A percentile compares a stretch with the other conserved stretches of the same genome.
Conservation (phyloP, 2,113 vertebrate genomes). For the Platichthys flesus region DNA sequence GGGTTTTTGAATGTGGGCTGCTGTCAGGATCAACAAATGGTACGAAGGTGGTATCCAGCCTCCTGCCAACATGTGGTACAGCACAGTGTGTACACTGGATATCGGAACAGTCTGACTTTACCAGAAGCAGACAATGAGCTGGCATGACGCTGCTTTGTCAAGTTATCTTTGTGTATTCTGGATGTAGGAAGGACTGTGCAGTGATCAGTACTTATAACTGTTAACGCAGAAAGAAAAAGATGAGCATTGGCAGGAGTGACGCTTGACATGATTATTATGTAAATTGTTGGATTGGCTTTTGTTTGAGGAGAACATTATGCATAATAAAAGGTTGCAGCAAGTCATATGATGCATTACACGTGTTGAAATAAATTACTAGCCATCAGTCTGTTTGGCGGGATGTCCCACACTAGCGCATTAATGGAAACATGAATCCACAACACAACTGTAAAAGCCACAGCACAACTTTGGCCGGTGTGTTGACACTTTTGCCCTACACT, state of each 20-base stretch:
- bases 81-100: conserved; percentile 5
- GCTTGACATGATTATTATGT: not conserved
- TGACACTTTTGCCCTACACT: not conserved
- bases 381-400: not conserved
- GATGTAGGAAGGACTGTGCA: not conserved
- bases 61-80: conserved; percentile 13
- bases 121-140: conserved; percentile 16
- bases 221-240: not conserved
- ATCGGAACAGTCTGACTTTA: conserved; percentile 17
- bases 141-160: not conserved
- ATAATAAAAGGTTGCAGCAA: not conserved
- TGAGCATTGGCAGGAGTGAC: not conserved
- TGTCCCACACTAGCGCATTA: no score
- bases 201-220: not conserved
- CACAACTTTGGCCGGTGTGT: not conserved
- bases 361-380: not conserved
- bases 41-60: conserved; percentile 22
- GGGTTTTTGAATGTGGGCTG: conserved; percentile 37
- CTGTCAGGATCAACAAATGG: conserved; percentile 54
- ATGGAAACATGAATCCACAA: no score
- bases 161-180: not conserved
- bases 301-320: not conserved
- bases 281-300: conserved; percentile 2
- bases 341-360: not conserved
- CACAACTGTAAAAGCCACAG: no score